These are phyloP conservation scores for Helleia helle DNA, from an alignment of 2,888 invertebrate species.

Conservation along the genomic window DNA sequence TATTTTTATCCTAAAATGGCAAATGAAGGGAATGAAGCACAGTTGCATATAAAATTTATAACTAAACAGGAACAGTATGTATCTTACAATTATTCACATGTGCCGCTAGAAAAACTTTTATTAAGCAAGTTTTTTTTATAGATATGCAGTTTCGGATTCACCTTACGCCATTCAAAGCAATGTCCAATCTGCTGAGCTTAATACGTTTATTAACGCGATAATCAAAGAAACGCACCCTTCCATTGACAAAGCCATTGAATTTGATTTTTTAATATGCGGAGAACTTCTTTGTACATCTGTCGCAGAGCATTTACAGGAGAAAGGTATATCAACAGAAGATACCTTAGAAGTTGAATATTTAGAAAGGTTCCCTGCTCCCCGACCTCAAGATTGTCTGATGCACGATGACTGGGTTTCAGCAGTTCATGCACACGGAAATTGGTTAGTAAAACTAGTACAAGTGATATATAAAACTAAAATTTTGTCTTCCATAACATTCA, in stretches of 20 bases:
- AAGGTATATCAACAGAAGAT: constrained; percentile 85
- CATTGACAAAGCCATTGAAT: constrained; percentile 73
- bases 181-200: constrained; percentile 80
- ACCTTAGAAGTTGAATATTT: constrained; percentile 94
- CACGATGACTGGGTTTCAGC: constrained; percentile 99
- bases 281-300: constrained; percentile 84
- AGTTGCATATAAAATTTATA: constrained; percentile 84
- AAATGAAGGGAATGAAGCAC: constrained; percentile 56
- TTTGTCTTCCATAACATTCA: no score
- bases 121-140: constrained; percentile 38
- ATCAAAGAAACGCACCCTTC: constrained; percentile 73
- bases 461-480: no score
- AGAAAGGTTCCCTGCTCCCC: constrained; percentile 91
- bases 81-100: constrained; percentile 8
- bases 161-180: constrained; percentile 87
- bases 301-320: constrained; percentile 83
- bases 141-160: constrained; percentile 90
- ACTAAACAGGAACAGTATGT: constrained; percentile 89
- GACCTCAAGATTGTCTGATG: constrained; percentile 92
- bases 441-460: no score
- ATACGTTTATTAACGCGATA: constrained; percentile 85
- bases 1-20: constrained; percentile 1
- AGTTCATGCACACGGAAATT: constrained; percentile 80
- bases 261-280: constrained; percentile 91
- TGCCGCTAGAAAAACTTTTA: constrained; percentile 21